A percentile compares a stretch with the other conserved stretches of the same genome.
phyloP scores from a whole-genome alignment of 2,113 vertebrate genomes.

The Gasterosteus aculeatus region DNA sequence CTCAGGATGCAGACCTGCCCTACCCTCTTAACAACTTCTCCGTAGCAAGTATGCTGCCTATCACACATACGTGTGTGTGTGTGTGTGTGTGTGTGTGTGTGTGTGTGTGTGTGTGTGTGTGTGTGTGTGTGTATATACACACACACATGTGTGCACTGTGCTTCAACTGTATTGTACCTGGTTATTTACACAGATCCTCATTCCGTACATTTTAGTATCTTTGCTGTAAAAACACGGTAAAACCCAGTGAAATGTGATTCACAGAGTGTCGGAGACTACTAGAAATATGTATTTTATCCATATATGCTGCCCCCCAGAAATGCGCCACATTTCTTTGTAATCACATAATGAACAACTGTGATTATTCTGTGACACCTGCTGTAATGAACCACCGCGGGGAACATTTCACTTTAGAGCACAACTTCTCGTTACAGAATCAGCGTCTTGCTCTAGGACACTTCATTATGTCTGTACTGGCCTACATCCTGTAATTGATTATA shows the following conservation, averaged over 20 bases:
- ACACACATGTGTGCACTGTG: constrained; percentile 1
- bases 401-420: constrained; percentile 9
- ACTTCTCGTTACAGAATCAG: neutral
- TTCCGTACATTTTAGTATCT: neutral
- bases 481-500: neutral
- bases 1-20: constrained; percentile 96
- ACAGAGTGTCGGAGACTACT: neutral
- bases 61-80: neutral
- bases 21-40: constrained; percentile 99
- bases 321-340: neutral
- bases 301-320: neutral
- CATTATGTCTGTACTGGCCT: neutral
- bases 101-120: too few species aligned
- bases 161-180: neutral
- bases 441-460: neutral
- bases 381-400: neutral
- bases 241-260: neutral
- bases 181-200: neutral
- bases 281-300: neutral
- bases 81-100: too few species aligned
- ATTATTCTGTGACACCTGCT: constrained; percentile 6
- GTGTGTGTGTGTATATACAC: too few species aligned
- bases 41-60: constrained; percentile 91
- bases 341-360: neutral
- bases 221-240: neutral